phyloP scores from a whole-genome alignment of 2,888 invertebrate species.

The Callinectes sapidus region DNA sequence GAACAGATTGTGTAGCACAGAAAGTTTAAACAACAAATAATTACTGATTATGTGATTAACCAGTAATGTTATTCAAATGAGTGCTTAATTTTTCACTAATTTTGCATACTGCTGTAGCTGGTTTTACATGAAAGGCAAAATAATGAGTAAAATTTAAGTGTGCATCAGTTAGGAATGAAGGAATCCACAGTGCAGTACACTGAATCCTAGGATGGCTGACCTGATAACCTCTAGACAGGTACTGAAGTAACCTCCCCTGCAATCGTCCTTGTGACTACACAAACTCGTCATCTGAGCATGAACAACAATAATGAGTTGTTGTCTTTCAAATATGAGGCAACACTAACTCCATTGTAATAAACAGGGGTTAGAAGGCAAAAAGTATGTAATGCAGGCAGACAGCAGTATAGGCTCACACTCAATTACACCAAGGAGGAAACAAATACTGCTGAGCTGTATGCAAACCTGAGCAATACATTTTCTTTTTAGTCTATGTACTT shows the following conservation, averaged over 20 bases:
- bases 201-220: slow-evolving; percentile 6
- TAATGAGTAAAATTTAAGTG: not conserved
- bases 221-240: not conserved
- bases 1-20: not conserved
- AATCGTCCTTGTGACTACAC: not conserved
- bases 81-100: not conserved
- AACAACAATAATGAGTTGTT: not conserved
- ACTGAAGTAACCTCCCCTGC: not conserved
- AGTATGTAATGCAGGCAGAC: not conserved
- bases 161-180: not conserved
- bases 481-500: no score
- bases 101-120: not conserved
- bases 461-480: not conserved
- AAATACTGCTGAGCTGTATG: not conserved
- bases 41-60: not conserved
- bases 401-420: not conserved
- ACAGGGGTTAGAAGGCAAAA: not conserved
- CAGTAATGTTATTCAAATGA: not conserved
- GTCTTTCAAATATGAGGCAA: not conserved
- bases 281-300: not conserved
- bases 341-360: not conserved
- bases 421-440: not conserved
- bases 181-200: not conserved
- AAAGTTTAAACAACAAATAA: not conserved
- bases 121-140: not conserved